Percentiles rank a stretch among this genome's conserved stretches.
Conservation (phyloP, 2,113 vertebrate genomes). For the Piaya cayana region DNA sequence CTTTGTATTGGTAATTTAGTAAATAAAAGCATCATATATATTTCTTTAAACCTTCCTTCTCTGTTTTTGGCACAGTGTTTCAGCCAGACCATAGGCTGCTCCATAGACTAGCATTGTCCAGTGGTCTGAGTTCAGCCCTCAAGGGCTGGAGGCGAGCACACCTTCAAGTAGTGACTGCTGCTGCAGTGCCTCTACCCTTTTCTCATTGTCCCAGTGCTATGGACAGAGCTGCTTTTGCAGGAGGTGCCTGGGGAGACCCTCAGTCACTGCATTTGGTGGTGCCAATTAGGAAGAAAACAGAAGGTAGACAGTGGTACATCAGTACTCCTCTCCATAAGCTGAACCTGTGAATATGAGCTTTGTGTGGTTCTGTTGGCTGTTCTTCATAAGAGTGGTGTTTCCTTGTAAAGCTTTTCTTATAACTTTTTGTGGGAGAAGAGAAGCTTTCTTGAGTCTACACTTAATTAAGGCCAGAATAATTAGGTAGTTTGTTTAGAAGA, state of each 20-base stretch:
- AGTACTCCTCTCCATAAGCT: neutral
- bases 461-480: neutral
- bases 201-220: accelerated
- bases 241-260: neutral
- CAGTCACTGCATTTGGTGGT: neutral
- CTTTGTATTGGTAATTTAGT: neutral
- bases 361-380: neutral
- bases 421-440: neutral
- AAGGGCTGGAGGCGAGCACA: accelerated
- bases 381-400: neutral
- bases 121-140: neutral
- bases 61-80: neutral
- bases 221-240: neutral
- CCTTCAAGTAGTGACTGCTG: too few relatives aligned
- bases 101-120: neutral
- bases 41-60: neutral
- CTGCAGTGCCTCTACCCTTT: neutral
- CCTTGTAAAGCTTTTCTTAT: neutral
- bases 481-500: neutral
- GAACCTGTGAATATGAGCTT: neutral
- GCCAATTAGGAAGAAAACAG: neutral
- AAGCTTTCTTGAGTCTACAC: neutral
- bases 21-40: neutral
- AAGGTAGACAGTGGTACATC: neutral
- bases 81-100: neutral